Evolutionary conservation across 2,113 vertebrate genomes (phyloP).

Genomic region (Lasiurus borealis): DNA sequence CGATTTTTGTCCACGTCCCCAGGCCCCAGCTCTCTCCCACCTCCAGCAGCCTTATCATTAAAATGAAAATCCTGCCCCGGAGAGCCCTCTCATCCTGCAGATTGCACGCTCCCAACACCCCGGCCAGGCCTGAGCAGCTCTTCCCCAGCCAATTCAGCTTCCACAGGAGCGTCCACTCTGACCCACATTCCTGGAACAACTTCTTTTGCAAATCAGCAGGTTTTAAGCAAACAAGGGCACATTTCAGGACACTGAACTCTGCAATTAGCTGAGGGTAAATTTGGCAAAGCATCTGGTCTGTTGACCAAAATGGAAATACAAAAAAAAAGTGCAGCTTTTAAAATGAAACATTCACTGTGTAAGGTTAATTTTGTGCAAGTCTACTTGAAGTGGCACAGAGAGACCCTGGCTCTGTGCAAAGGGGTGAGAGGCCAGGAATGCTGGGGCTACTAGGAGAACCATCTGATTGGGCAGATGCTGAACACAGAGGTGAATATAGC

Average conservation of each 20-base stretch:
- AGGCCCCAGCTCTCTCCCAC: neutral
- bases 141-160: too few relatives aligned
- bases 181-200: slow-evolving; percentile 66
- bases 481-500: neutral
- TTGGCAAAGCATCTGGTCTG: slow-evolving; percentile 71
- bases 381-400: slow-evolving; percentile 15
- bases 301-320: slow-evolving; percentile 63
- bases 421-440: neutral
- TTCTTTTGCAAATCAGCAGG: slow-evolving; percentile 74
- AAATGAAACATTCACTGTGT: slow-evolving; percentile 68
- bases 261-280: slow-evolving; percentile 70
- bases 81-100: neutral
- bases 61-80: slow-evolving; percentile 64
- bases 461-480: neutral
- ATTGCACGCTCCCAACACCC: slow-evolving; percentile 25
- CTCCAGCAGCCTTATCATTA: neutral
- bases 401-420: neutral
- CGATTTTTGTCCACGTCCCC: slow-evolving; percentile 47
- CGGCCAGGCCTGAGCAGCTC: neutral
- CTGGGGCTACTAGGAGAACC: neutral
- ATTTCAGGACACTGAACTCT: slow-evolving; percentile 66
- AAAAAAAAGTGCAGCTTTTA: slow-evolving; percentile 42
- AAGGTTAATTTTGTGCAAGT: slow-evolving; percentile 44
- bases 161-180: slow-evolving; percentile 13
- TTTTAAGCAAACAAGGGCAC: slow-evolving; percentile 70